Base-by-base conservation (phyloP, 2,113 vertebrate species). In the Physeter macrocephalus region DNA sequence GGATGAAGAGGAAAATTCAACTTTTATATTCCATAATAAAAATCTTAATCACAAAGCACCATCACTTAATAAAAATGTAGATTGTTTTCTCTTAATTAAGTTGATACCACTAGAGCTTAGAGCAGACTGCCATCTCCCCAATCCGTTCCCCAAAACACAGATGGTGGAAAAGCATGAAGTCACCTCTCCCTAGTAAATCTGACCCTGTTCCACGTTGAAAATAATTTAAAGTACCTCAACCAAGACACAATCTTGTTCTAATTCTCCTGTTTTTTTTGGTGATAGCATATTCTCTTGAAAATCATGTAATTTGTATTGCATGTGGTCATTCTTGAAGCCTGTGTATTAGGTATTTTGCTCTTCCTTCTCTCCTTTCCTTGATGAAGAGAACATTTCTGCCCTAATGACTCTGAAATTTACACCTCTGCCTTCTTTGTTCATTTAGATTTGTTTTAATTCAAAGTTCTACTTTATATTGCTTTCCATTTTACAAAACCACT, bases 111-210 rank as follows among this genome's bases (percentile, higher is more conserved):
- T 46, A 54, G 54, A 74, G 49, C 7, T 59, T 39, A 66, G 31
- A 85, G 13, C 3, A 27, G 49, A 27, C 1, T 52, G 5, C 1
- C 4, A 34, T 29, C 49, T 17, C 11, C 54, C 0, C 1, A 27
- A 5, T 4, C 4, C 15, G 14, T 29, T 85, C 27, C 15, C 3
- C 82, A 75, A 93, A 93, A 11, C 12, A 88, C 7, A 67, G 3
- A 18, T 34, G 8, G 9, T 43, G 20, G 43, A 49, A 72, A 94
- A 71, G 4, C 23, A 29, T 23, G 0, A 82, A 71, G 34, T 18
- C 9, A 43, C 69, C 59, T 89, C 49, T 87, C n/a, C 6, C 34
- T 59, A 15, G 31, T 54, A 25, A 93, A 80, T 6, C 64, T 67
- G 20, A 23, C 25, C 13, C 49, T 4, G 8, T 75, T 75, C 36